A percentile compares a stretch with the other conserved stretches of the same genome.
Conservation (phyloP, 2,113 vertebrate genomes). For the Galeopterus variegatus region DNA sequence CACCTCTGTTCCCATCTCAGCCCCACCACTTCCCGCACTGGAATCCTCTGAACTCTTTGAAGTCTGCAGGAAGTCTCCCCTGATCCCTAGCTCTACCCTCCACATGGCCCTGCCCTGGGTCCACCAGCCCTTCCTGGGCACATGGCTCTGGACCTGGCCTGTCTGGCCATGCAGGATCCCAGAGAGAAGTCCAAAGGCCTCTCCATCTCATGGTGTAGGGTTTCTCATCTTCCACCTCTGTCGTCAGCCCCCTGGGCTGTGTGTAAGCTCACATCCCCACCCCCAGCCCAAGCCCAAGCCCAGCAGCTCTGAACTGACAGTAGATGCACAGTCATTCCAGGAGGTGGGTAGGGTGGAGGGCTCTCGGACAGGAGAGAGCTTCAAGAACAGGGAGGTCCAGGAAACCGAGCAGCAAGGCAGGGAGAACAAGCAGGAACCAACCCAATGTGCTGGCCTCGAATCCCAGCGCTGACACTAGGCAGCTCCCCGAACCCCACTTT, state of each 20-base stretch:
- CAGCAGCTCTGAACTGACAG: neutral
- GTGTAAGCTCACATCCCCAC: too few species aligned
- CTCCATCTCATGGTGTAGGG: neutral
- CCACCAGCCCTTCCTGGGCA: neutral
- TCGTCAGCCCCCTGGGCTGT: neutral
- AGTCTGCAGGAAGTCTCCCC: neutral
- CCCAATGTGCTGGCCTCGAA: fast-evolving
- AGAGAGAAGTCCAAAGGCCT: neutral
- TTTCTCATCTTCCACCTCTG: neutral
- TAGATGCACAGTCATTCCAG: neutral
- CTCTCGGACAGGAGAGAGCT: neutral
- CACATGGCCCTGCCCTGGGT: neutral
- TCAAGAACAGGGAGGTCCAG: neutral
- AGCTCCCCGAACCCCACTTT: neutral
- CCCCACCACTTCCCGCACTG: neutral
- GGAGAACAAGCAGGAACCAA: neutral
- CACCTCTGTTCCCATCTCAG: neutral
- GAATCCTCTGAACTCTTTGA: neutral
- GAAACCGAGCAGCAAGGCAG: too few species aligned
- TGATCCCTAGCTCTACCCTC: neutral
- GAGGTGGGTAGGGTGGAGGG: neutral
- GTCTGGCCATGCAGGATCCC: neutral
- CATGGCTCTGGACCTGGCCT: neutral
- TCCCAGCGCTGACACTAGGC: neutral
- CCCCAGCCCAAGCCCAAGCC: neutral